Conservation (phyloP, 53 echinoderm and acorn worm genomes). For the Patiria pectinifera region DNA sequence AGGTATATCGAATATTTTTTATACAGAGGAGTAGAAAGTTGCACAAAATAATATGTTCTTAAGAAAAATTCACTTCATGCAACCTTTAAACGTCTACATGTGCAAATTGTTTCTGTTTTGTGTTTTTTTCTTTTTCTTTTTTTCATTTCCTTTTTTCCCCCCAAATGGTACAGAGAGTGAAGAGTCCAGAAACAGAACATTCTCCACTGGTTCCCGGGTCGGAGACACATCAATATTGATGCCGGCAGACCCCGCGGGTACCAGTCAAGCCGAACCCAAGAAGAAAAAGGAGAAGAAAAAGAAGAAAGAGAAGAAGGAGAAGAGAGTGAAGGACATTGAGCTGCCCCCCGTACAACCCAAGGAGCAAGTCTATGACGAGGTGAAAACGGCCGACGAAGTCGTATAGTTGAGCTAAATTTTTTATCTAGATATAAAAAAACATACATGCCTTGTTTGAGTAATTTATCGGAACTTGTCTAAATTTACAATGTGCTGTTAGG, state of each 20-base stretch:
- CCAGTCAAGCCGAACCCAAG: conserved; percentile 3
- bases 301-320: neutral
- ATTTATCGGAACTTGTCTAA: no score
- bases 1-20: no score
- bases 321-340: neutral
- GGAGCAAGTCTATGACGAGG: neutral
- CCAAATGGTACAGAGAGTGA: neutral
- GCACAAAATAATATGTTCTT: no score
- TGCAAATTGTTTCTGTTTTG: neutral
- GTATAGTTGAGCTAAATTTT: neutral
- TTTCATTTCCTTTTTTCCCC: neutral
- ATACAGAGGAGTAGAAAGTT: no score
- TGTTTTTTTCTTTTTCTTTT: neutral
- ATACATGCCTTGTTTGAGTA: no score
- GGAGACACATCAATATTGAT: conserved; percentile 15
- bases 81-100: no score
- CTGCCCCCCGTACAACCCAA: neutral
- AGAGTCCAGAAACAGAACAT: conserved; percentile 4
- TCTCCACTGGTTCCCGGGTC: conserved; percentile 9
- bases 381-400: neutral
- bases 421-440: no score
- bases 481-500: no score
- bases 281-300: conserved; percentile 1
- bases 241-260: neutral
- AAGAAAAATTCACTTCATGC: no score